Conservation (phyloP, 2,113 vertebrate genomes). For the Xiphorhynchus elegans region DNA sequence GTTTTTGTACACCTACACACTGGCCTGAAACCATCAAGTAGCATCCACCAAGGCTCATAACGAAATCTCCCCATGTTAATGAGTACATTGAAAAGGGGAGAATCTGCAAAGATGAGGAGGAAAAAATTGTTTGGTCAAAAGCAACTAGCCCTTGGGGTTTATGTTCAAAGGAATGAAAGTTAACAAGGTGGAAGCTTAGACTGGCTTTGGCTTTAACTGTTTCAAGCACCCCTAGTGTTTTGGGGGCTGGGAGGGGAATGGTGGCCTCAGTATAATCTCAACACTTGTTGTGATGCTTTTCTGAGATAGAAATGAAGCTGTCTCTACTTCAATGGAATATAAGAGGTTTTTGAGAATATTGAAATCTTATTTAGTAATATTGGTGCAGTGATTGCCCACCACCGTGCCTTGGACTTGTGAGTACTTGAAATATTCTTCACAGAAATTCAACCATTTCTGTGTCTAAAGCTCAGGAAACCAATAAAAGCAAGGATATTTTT, state of each 20-base stretch:
- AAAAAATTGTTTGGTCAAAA: slow-evolving; percentile 49
- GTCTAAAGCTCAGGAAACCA: background rate
- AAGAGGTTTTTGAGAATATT: slow-evolving; percentile 9
- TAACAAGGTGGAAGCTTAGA: slow-evolving; percentile 45
- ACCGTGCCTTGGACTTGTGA: background rate
- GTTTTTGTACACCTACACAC: slow-evolving; percentile 41
- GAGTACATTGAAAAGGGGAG: slow-evolving; percentile 11
- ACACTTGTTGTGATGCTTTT: background rate
- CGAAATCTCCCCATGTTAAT: slow-evolving; percentile 39
- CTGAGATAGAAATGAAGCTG: background rate
- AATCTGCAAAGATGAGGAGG: background rate
- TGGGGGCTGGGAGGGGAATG: background rate
- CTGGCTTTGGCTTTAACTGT: slow-evolving; percentile 20
- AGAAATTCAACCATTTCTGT: background rate
- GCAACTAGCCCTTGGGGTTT: slow-evolving; percentile 25
- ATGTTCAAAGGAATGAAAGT: slow-evolving; percentile 48
- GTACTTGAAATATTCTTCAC: background rate
- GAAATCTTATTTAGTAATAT: background rate
- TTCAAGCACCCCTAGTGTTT: background rate
- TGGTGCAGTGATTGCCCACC: background rate
- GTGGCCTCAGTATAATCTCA: background rate
- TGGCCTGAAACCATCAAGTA: slow-evolving; percentile 57
- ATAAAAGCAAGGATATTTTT: background rate
- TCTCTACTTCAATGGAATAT: background rate
- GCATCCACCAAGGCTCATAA: slow-evolving; percentile 43